These are phyloP conservation scores for Heliconius charithonia DNA, from an alignment of 2,888 invertebrate species.

Conservation along the genomic window DNA sequence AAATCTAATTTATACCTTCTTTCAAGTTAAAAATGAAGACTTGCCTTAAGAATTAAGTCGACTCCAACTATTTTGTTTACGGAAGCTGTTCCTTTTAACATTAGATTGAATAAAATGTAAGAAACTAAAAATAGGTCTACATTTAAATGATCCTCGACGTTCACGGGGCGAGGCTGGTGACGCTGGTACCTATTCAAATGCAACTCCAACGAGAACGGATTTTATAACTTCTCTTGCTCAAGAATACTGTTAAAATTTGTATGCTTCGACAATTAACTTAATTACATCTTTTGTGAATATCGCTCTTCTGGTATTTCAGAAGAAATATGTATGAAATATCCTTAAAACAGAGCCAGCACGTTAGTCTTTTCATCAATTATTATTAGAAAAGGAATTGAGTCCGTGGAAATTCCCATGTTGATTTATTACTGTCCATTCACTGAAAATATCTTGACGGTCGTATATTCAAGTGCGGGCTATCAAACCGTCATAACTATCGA, in stretches of 20 bases:
- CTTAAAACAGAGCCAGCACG: background rate
- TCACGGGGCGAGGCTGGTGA: constrained; percentile 50
- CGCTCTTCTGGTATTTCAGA: too few species aligned
- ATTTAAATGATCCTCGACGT: constrained; percentile 56
- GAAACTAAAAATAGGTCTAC: constrained; percentile 64
- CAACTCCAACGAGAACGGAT: constrained; percentile 50
- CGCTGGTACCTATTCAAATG: constrained; percentile 53
- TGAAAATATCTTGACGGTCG: constrained; percentile 35
- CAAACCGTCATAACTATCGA: constrained; percentile 50
- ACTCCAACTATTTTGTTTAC: background rate
- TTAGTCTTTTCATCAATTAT: constrained; percentile 14
- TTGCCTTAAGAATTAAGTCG: constrained; percentile 33
- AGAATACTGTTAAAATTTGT: constrained; percentile 36
- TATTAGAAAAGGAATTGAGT: constrained; percentile 15
- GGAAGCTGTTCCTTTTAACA: constrained; percentile 14
- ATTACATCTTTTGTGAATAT: constrained; percentile 12
- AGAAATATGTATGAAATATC: background rate
- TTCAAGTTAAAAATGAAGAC: background rate
- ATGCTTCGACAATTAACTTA: constrained; percentile 28
- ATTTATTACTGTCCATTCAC: constrained; percentile 34
- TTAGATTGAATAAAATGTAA: constrained; percentile 52
- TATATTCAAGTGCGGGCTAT: constrained; percentile 47
- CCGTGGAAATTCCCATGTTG: constrained; percentile 10
- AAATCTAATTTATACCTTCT: background rate
- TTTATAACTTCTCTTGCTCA: constrained; percentile 41